Base-by-base conservation (phyloP, 2,113 vertebrate genomes). In the Oreochromis aureus region DNA sequence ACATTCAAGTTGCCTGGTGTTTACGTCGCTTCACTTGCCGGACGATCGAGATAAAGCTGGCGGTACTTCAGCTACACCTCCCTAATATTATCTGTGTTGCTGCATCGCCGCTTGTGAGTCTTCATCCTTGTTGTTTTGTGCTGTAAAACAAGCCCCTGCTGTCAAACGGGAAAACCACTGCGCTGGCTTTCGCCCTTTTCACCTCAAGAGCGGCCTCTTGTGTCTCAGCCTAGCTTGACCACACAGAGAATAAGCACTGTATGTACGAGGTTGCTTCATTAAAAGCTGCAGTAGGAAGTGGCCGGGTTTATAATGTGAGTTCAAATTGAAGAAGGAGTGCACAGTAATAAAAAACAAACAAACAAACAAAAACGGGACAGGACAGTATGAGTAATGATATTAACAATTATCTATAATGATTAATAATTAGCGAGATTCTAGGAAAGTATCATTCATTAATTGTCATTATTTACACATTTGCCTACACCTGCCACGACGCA, bases 121-220 rank as follows among this genome's bases (percentile, higher is more conserved):
- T 86, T 92, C 92, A 91, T 93, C 91, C 92, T 91, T 91, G 89
- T 94, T 92, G 87, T 93, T 93, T 88, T 85, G 87, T 81, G 69
- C 80, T 78, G 61, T 90, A 80, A 88, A 94, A 93, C 92, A 91
- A 94, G 89, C 83, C 88, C 83, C 88, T 61, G 85, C 93, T 94
- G 94, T 94, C 90, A 90, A 90, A 91, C 34, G 48, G 80, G 56
- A 83, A 91, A 91, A 84, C 51, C 88, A 56, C 84, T 27, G 69
- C 54, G 34, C 53, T 85, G 80, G 7, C 34, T 80, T 55, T 91
- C 63, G 81, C 82, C 90, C 86, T 89, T 87, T 89, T 93, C 85
- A 88, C 89, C 92, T 91, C 94, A 89, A 91, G 85, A 93, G 94
- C 93, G 96, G 87, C 96, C 94, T 89, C 96, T 93, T 83, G 92